Percentiles rank a stretch among this genome's conserved stretches.
phyloP scores from a whole-genome alignment of 1,140 invertebrate genomes.

The Drosophila quadrilineata region DNA sequence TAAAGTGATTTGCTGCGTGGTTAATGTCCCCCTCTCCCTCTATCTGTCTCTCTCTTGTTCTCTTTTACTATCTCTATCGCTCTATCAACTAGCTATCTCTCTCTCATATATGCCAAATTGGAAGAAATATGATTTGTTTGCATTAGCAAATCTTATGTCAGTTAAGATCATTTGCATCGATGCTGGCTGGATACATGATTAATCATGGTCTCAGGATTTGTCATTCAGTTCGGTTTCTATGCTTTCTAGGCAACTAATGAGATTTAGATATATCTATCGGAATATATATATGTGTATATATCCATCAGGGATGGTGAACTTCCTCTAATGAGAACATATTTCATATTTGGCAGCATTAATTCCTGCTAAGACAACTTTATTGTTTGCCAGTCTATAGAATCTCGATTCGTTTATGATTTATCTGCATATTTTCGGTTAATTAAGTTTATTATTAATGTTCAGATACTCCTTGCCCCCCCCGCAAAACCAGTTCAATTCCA shows the following conservation, averaged over 20 bases:
- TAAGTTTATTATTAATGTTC: slow-evolving; percentile 14
- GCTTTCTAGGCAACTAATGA: too few species aligned
- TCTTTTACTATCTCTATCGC: too few species aligned
- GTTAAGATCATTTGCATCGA: slow-evolving; percentile 57
- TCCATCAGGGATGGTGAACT: too few species aligned
- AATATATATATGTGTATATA: not conserved
- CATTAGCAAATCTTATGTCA: slow-evolving; percentile 51
- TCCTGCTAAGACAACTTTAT: not conserved
- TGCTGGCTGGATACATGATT: slow-evolving; percentile 33
- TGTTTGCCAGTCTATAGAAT: not conserved
- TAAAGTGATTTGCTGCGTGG: slow-evolving; percentile 75
- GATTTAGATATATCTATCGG: not conserved
- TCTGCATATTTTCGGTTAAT: slow-evolving; percentile 4
- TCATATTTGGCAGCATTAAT: not conserved
- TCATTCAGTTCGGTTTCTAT: not conserved
- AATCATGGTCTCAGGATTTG: slow-evolving; percentile 2
- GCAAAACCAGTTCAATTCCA: slow-evolving; percentile 52
- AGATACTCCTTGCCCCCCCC: slow-evolving; percentile 11
- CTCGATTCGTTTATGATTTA: slow-evolving; percentile 8
- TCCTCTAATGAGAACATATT: not conserved
- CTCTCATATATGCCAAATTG: slow-evolving; percentile 23
- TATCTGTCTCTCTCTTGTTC: not conserved
- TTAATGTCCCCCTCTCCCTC: slow-evolving; percentile 14
- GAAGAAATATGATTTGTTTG: slow-evolving; percentile 71
- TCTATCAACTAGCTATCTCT: too few species aligned